Evolutionary conservation across 1,140 invertebrate genomes (phyloP).

Genomic region (Macrobrachium nipponense): DNA sequence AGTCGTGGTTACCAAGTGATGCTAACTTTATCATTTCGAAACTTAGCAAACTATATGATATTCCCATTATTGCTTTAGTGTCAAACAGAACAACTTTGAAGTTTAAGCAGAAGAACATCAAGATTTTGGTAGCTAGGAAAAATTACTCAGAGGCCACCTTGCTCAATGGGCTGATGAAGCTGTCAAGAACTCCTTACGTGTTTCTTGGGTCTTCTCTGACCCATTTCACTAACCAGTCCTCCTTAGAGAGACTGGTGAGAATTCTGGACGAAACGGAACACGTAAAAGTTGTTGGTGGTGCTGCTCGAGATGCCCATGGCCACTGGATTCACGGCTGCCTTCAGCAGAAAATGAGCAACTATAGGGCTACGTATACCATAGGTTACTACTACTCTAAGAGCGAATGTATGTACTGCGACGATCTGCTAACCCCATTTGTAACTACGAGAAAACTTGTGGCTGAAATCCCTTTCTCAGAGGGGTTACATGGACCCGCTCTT

Average conservation of each 20-base stretch:
- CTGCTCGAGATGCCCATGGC: slow-evolving; percentile 9
- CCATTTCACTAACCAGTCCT: slow-evolving; percentile 33
- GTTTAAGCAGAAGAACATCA: neutral
- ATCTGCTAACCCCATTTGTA: slow-evolving; percentile 22
- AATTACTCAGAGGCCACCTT: neutral
- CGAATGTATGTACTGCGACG: slow-evolving; percentile 38
- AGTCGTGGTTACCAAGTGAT: neutral
- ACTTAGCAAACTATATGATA: slow-evolving; percentile 1
- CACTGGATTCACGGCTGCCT: slow-evolving; percentile 6
- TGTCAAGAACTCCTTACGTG: slow-evolving; percentile 14
- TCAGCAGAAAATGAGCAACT: neutral
- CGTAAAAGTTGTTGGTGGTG: slow-evolving; percentile 25
- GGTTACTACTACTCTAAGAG: slow-evolving; percentile 34
- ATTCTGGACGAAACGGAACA: slow-evolving; percentile 20
- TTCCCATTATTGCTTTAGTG: slow-evolving; percentile 3
- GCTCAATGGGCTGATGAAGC: neutral
- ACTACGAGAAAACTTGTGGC: neutral
- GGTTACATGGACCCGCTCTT: slow-evolving; percentile 6
- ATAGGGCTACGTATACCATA: slow-evolving; percentile 19
- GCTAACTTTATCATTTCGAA: slow-evolving; percentile 5
- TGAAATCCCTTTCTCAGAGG: neutral
- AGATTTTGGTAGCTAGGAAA: neutral
- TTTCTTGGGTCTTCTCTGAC: slow-evolving; percentile 4
- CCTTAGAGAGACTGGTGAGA: slow-evolving; percentile 22
- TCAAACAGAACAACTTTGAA: neutral